Evolutionary conservation across 2,797 vertebrate species (phyloP).

Genomic region (Silurus lanzhouensis): DNA sequence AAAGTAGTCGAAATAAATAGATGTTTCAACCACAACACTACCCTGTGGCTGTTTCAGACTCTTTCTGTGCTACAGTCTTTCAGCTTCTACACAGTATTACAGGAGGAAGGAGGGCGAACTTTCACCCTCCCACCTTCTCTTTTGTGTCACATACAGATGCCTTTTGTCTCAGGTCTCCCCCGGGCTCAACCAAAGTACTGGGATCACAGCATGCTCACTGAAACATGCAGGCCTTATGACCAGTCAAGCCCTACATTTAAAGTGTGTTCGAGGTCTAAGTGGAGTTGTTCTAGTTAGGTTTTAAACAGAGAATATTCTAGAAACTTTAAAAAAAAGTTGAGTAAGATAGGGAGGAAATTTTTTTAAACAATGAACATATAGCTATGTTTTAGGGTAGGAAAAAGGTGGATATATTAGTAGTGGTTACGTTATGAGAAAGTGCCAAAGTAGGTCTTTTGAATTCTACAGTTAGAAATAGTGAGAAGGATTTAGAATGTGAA

Average conservation of each 20-base stretch:
- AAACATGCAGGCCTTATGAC: constrained; percentile 26
- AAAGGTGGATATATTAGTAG: neutral
- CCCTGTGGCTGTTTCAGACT: neutral
- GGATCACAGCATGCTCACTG: constrained; percentile 38
- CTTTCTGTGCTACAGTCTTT: neutral
- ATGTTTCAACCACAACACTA: neutral
- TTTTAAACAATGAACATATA: neutral
- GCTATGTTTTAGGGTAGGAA: neutral
- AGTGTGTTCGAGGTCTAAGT: neutral
- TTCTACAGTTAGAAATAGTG: constrained; percentile 18
- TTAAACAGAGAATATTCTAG: neutral
- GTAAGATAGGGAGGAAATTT: neutral
- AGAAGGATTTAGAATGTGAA: constrained; percentile 41
- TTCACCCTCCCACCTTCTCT: constrained; percentile 4
- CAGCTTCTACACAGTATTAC: neutral
- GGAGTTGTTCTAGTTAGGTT: neutral
- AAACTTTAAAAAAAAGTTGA: neutral
- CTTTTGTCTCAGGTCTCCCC: constrained; percentile 57
- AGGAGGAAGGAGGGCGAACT: neutral
- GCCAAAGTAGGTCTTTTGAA: constrained; percentile 2
- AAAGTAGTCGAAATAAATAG: neutral
- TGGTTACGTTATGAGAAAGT: neutral
- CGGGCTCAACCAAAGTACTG: constrained; percentile 56
- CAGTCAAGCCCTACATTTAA: constrained; percentile 18
- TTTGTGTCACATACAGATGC: constrained; percentile 55